Base-by-base conservation (phyloP, 1,140 invertebrate genomes). In the Zaprionus gabonicus region DNA sequence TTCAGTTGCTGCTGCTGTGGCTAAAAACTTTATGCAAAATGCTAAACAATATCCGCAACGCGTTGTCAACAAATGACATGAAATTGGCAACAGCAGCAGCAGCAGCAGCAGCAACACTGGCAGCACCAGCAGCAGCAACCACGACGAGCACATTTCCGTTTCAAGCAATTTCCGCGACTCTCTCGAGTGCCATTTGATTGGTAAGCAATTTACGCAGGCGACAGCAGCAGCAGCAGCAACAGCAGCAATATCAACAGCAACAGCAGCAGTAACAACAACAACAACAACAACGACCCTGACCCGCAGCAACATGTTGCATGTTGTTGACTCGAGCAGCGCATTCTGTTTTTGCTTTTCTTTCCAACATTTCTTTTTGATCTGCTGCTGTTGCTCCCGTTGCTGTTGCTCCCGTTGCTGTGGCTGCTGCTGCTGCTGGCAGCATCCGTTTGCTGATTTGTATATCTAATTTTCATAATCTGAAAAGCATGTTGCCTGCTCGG, bases 401-500 rank as follows among this genome's bases (percentile, higher is more conserved):
- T 71, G 74, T 62, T 72, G 41, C n/a, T n/a, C 20, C 36, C 15
- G 38, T n/a, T 41, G 71, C 63, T 77, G 77, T 57, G 65, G 31
- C n/a, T 56, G 74, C 36, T 81, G 69, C 67, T 69, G 62, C 62
- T 72, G 73, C 79, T 81, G 70, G 63, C 71, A 71, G 85, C 88
- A 91, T 91, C 88, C 88, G 88, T 91, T 91, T 91, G 81, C 81
- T 91, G 88, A 91, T 91, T 91, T 91, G 88, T 91, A 91, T 91
- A 91, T 91, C 83, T 91, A 91, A 91, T 91, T 91, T 91, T 91
- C 83, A 91, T 91, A 91, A 88, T 91, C 83, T 90, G 46, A 38
- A 65, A 78, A 75, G 75, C 75, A 74, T 67, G 69, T 71, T 76
- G 67, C 71, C 77, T 62, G 81, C n/a, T 59, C 38, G 28, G 64